Percentiles rank a stretch among this genome's conserved stretches.
Evolutionary conservation across 2,797 vertebrate species (phyloP).

Genomic region (Amblyopsis hoosieri): DNA sequence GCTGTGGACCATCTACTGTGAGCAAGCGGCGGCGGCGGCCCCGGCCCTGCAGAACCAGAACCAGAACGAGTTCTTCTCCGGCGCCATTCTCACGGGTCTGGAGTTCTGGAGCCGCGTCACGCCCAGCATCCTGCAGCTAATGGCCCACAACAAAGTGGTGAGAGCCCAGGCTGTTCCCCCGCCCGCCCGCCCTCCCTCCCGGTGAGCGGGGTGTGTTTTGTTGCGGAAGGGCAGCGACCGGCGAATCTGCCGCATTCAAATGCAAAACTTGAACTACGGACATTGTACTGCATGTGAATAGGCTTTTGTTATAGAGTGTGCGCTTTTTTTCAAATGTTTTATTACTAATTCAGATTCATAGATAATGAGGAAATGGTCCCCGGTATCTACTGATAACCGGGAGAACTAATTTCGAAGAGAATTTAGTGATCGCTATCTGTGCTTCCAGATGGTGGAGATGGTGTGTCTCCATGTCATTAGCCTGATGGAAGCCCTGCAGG

Average conservation of each 20-base stretch:
- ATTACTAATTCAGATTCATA: not conserved
- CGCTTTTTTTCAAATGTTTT: not conserved
- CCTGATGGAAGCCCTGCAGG: slow-evolving; percentile 97
- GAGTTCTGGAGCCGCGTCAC: slow-evolving; percentile 99
- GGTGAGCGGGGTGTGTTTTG: not conserved
- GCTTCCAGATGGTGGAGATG: slow-evolving; percentile 95
- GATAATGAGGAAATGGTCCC: not conserved
- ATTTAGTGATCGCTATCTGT: slow-evolving; percentile 4
- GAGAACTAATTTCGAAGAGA: not conserved
- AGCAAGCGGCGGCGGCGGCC: slow-evolving; percentile 91
- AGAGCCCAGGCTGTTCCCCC: slow-evolving; percentile 55
- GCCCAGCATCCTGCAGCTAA: slow-evolving; percentile 96
- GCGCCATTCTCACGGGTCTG: slow-evolving; percentile 92
- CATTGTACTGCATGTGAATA: not conserved
- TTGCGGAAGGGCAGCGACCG: not conserved
- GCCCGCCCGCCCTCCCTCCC: not conserved
- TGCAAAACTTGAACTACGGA: slow-evolving; percentile 16
- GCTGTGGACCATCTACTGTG: slow-evolving; percentile 98
- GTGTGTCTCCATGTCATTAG: slow-evolving; percentile 99
- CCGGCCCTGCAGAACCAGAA: slow-evolving; percentile 90
- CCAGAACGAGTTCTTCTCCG: slow-evolving; percentile 95
- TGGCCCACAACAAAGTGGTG: slow-evolving; percentile 99
- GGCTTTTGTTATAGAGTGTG: slow-evolving; percentile 5
- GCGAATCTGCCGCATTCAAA: slow-evolving; percentile 9
- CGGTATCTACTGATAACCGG: not conserved